These are phyloP conservation scores for Blastobasis lacticolella DNA, from an alignment of 2,888 invertebrate genomes.

Conservation along the genomic window DNA sequence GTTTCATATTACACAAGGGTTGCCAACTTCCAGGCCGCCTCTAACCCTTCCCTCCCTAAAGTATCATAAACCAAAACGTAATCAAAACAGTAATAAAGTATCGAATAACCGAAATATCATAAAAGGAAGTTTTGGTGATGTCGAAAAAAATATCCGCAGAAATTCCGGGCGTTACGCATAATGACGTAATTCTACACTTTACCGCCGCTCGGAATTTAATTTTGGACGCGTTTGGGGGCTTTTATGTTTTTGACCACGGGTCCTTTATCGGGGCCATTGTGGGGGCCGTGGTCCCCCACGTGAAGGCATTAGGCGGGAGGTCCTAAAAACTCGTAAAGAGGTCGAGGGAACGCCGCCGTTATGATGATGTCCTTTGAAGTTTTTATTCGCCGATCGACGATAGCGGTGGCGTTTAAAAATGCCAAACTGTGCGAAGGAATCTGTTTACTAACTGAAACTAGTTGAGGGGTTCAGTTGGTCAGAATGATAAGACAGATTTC, in stretches of 20 bases:
- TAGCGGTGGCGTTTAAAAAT: background rate
- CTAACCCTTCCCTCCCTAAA: too few relatives aligned
- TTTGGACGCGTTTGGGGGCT: conserved; percentile 30
- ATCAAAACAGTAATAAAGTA: too few relatives aligned
- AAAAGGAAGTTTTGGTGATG: too few relatives aligned
- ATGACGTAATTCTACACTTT: conserved; percentile 70
- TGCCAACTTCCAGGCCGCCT: too few relatives aligned
- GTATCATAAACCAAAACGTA: too few relatives aligned
- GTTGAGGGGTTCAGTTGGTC: too few relatives aligned
- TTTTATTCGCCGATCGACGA: conserved; percentile 31
- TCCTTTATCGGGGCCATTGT: conserved; percentile 47
- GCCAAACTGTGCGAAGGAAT: too few relatives aligned
- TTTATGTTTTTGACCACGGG: conserved; percentile 63
- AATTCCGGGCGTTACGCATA: conserved; percentile 34
- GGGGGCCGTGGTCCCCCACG: conserved; percentile 36
- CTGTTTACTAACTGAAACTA: too few relatives aligned
- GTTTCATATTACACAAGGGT: too few relatives aligned
- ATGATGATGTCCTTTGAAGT: conserved; percentile 34
- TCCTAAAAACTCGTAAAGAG: conserved; percentile 53
- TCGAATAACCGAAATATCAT: too few relatives aligned
- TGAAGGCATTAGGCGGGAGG: conserved; percentile 54
- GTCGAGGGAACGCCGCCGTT: conserved; percentile 40
- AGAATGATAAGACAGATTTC: too few relatives aligned
- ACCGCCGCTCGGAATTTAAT: conserved; percentile 61
- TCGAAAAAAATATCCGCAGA: conserved; percentile 3